Percentiles rank a stretch among this genome's conserved stretches.
Evolutionary conservation across 2,888 invertebrate genomes (phyloP).

Genomic region (Onthophagus sagittarius): DNA sequence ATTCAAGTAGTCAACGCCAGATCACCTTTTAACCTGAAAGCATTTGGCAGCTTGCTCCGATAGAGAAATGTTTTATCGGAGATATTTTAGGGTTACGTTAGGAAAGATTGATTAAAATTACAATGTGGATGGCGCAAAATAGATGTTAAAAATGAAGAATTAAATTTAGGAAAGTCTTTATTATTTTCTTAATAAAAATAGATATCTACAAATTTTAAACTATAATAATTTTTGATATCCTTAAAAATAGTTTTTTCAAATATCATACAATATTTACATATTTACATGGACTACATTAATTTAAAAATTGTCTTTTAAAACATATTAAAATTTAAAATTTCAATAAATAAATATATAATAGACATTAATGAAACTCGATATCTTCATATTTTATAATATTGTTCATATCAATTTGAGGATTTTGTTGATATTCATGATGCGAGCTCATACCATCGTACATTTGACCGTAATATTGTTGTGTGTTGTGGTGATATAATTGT

Average conservation of each 20-base stretch:
- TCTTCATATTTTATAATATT: constrained; percentile 15
- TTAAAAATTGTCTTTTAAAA: too few relatives aligned
- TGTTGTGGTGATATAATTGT: constrained; percentile 8
- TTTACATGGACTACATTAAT: background rate
- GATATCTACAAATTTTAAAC: background rate
- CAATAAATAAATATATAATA: background rate
- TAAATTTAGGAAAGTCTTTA: background rate
- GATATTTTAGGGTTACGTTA: background rate
- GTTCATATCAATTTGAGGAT: constrained; percentile 11
- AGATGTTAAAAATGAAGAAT: background rate
- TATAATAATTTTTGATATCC: background rate
- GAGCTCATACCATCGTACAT: constrained; percentile 7
- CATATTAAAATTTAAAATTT: background rate
- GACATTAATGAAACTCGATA: constrained; percentile 16
- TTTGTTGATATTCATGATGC: constrained; percentile 14
- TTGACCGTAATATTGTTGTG: constrained; percentile 19
- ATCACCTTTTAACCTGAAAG: constrained; percentile 53
- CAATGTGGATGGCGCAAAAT: background rate
- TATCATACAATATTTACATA: background rate
- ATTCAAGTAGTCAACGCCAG: constrained; percentile 51
- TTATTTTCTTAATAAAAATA: background rate
- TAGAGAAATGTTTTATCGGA: constrained; percentile 27
- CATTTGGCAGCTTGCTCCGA: constrained; percentile 42
- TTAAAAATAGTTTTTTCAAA: background rate
- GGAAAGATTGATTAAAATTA: background rate